Conservation (phyloP, 2,797 vertebrate species). For the Manis pentadactyla region DNA sequence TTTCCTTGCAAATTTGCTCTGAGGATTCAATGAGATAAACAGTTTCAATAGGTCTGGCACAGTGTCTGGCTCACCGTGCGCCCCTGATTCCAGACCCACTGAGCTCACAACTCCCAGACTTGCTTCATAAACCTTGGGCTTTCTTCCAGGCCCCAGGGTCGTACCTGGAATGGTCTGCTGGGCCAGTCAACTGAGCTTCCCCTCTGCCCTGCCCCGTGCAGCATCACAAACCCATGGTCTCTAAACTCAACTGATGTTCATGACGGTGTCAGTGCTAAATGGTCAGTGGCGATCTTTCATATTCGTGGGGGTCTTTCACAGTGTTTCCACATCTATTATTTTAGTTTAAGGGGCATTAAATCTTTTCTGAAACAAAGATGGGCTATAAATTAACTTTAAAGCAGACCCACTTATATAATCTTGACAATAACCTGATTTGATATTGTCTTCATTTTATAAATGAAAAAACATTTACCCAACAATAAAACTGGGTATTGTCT, state of each 20-base stretch:
- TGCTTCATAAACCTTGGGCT: not conserved
- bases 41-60: not conserved
- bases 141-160: not conserved
- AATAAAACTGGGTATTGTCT: not conserved
- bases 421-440: not conserved
- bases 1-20: slow-evolving; percentile 7
- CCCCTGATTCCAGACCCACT: not conserved
- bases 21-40: slow-evolving; percentile 49
- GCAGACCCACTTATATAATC: not conserved
- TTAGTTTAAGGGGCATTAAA: not conserved
- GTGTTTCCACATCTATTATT: not conserved
- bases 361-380: slow-evolving; percentile 33
- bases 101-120: not conserved
- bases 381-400: not conserved
- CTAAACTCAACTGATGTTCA: not conserved
- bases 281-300: not conserved
- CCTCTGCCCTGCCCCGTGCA: not conserved
- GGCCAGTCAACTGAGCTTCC: no score
- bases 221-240: not conserved
- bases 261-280: not conserved
- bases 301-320: not conserved
- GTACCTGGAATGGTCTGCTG: not conserved
- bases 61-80: not conserved
- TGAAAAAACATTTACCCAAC: not conserved
- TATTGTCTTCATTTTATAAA: not conserved